Evolutionary conservation across 1,140 invertebrate species (phyloP), one percentile per base, ranked within the genome.

Genomic region (Zophobas atratus): DNA sequence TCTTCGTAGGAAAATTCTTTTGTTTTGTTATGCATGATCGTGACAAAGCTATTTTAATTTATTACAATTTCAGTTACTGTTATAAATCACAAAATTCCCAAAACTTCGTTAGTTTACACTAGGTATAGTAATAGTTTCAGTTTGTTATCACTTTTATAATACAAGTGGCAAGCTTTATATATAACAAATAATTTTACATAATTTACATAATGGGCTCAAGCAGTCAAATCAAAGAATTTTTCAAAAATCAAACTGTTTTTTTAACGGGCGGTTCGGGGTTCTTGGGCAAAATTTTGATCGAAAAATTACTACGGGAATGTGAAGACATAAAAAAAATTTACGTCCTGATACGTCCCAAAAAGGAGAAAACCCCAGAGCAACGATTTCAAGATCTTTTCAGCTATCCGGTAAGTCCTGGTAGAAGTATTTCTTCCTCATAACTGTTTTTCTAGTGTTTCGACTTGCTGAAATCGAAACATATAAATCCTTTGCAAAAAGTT

Each of bases 311-410:
- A 5, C 87, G 95, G 49, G 91, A 91, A 34, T 89, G 91, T 5
- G 89, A 89, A 0, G 20, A 84, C 20, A 20, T 97, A 8, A 87
- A 90, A 4, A 93, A 90, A 67, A 90, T 98, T 56, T 98, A 96
- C 84, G 80, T 97, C 36, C 86, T 98, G 0, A 90, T 98, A 86
- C 88, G 96, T 57, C 91, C 93, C 5, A 97, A 97, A 85, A 94
- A 93, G 84, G 93, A 92, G 36, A 94, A 94, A 83, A 88, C 89
- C 39, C 92, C 94, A 8, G 81, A 89, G 2, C 89, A 92, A 34
- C 88, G 94, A 49, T 85, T 94, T 1, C 88, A 92, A 56, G 92
- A 93, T 74, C 87, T 92, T 20, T 83, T 93, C 8, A 89, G 90
- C 71, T 91, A 92, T 82, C 87, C 89, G 82, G 93, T 93, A 86